A percentile compares a stretch with the other conserved stretches of the same genome.
Evolutionary conservation across 2,113 vertebrate species (phyloP).

Genomic region (Scartelaos histophorus): DNA sequence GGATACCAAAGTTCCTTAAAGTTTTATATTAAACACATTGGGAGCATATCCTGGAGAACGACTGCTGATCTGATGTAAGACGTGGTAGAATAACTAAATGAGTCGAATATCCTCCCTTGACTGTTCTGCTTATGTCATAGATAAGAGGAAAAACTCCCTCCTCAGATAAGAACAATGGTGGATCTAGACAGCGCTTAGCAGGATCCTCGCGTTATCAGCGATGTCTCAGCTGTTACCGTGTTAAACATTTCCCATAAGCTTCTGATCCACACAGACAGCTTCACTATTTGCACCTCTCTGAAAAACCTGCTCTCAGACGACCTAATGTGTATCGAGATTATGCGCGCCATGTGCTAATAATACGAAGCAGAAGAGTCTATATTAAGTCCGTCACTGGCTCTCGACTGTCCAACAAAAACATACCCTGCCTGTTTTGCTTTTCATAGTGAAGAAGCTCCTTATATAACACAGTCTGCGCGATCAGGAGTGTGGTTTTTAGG

Average conservation of each 20-base stretch:
- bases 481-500: not conserved
- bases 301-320: conserved; percentile 24
- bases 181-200: not conserved
- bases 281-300: conserved; percentile 46
- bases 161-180: not conserved
- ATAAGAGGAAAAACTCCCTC: not conserved
- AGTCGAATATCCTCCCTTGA: not conserved
- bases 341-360: not conserved
- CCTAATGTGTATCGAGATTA: not conserved
- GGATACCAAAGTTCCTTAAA: too few species aligned
- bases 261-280: conserved; percentile 41
- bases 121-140: not conserved
- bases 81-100: not conserved
- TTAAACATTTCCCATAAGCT: conserved; percentile 54
- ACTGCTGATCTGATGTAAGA: not conserved
- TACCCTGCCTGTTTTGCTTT: not conserved
- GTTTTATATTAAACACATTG: not conserved
- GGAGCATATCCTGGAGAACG: not conserved
- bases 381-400: not conserved
- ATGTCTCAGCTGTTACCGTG: conserved; percentile 48
- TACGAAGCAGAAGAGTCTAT: not conserved
- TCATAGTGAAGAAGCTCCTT: not conserved
- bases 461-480: not conserved
- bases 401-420: too few species aligned
- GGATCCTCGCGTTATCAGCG: not conserved